A percentile compares a stretch with the other conserved stretches of the same genome.
Evolutionary conservation across 2,113 vertebrate genomes (phyloP).

Genomic region (Orientallactaga bullata): DNA sequence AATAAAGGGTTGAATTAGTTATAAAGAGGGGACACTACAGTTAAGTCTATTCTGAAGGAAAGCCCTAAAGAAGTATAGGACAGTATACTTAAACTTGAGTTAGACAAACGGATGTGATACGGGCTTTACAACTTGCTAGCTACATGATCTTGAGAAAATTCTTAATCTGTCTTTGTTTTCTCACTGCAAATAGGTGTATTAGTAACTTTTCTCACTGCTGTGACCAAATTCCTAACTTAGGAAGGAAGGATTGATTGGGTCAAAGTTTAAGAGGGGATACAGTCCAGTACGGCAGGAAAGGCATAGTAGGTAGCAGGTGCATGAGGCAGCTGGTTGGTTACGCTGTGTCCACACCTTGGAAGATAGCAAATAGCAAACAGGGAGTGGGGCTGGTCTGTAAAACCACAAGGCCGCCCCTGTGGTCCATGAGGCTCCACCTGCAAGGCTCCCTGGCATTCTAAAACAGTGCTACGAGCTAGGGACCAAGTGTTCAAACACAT

Average conservation of each 20-base stretch:
- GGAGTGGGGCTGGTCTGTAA: background rate
- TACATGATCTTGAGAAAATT: background rate
- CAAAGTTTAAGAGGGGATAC: background rate
- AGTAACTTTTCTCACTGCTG: background rate
- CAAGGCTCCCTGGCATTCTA: background rate
- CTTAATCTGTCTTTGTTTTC: background rate
- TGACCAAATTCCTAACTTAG: background rate
- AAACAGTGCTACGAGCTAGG: background rate
- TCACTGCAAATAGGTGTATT: background rate
- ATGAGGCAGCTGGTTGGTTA: background rate
- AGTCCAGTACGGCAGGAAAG: fast-evolving
- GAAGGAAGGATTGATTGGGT: background rate
- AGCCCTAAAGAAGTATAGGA: background rate
- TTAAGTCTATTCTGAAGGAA: background rate
- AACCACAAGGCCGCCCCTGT: background rate
- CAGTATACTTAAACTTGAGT: background rate
- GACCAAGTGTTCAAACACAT: background rate
- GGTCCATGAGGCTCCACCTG: too few relatives aligned
- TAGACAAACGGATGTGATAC: background rate
- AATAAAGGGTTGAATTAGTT: background rate
- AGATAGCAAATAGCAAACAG: background rate
- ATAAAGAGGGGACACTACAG: background rate
- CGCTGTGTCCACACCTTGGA: background rate
- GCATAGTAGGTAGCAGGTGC: too few relatives aligned
- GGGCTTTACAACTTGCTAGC: background rate